Percentiles rank a stretch among this genome's conserved stretches.
Evolutionary conservation across 2,113 vertebrate species (phyloP).

Genomic region (Speoplatyrhinus poulsoni): DNA sequence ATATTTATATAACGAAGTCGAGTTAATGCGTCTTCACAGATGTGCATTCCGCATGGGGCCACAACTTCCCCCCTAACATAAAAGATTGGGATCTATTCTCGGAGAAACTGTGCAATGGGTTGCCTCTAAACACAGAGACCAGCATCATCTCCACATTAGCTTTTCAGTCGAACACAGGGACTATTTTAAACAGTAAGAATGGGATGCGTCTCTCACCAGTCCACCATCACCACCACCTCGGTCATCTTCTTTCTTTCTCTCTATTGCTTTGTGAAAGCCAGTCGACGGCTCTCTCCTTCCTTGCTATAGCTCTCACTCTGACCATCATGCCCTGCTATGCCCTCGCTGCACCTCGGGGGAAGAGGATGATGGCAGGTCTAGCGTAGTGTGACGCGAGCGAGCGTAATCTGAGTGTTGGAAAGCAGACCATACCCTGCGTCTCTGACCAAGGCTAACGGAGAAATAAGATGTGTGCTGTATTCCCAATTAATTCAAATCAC

Average conservation of each 20-base stretch:
- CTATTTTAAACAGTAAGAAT: too few species aligned
- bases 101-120: constrained; percentile 2
- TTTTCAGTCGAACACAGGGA: too few species aligned
- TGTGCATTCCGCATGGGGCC: constrained; percentile 41
- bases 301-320: constrained; percentile 33
- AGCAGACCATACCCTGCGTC: constrained; percentile 35
- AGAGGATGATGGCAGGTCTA: constrained; percentile 65
- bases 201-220: too few species aligned
- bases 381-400: constrained; percentile 71
- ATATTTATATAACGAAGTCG: too few species aligned
- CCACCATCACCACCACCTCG: neutral
- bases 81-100: constrained; percentile 45
- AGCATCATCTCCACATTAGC: constrained; percentile 28
- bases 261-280: neutral
- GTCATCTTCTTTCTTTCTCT: constrained; percentile 11
- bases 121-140: constrained; percentile 7
- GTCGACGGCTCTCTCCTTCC: constrained; percentile 12
- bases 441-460: constrained; percentile 45
- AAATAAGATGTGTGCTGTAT: constrained; percentile 52
- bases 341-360: constrained; percentile 55
- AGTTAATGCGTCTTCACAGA: constrained; percentile 54
- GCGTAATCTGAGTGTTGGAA: constrained; percentile 65
- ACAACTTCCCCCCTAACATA: constrained; percentile 23
- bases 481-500: constrained; percentile 51
- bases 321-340: constrained; percentile 36